These are phyloP conservation scores for Orthochromis malagaraziensis DNA, from an alignment of 2,113 vertebrate species.

Conservation along the genomic window DNA sequence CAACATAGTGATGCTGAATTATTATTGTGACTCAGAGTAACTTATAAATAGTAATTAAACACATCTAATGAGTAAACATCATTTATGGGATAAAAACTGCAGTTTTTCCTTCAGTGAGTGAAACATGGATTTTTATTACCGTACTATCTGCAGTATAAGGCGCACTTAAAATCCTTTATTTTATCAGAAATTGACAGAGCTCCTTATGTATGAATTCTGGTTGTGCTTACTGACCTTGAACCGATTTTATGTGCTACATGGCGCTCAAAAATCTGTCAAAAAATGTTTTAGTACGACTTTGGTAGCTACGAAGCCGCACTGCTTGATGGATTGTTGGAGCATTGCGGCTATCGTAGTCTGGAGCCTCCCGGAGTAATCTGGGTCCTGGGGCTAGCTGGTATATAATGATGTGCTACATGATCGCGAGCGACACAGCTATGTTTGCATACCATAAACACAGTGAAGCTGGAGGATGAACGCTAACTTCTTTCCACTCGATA, in stretches of 20 bases:
- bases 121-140: background rate
- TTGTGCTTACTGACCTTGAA: background rate
- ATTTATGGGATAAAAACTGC: background rate
- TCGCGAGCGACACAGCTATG: fast-evolving
- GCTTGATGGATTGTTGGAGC: background rate
- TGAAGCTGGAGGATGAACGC: fast-evolving
- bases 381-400: background rate
- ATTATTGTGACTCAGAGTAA: background rate
- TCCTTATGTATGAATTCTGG: background rate
- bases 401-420: background rate
- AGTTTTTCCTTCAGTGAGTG: background rate
- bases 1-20: background rate
- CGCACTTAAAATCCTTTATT: background rate
- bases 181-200: fast-evolving
- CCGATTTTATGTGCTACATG: background rate
- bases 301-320: background rate
- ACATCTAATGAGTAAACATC: background rate
- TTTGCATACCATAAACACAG: background rate
- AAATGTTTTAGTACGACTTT: background rate
- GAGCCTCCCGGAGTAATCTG: background rate
- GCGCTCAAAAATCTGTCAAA: background rate
- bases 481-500: fast-evolving
- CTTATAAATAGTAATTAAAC: background rate
- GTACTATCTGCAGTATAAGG: background rate
- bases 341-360: background rate